Evolutionary conservation across 1,140 invertebrate genomes (phyloP).

Genomic region (Fopius arisanus): DNA sequence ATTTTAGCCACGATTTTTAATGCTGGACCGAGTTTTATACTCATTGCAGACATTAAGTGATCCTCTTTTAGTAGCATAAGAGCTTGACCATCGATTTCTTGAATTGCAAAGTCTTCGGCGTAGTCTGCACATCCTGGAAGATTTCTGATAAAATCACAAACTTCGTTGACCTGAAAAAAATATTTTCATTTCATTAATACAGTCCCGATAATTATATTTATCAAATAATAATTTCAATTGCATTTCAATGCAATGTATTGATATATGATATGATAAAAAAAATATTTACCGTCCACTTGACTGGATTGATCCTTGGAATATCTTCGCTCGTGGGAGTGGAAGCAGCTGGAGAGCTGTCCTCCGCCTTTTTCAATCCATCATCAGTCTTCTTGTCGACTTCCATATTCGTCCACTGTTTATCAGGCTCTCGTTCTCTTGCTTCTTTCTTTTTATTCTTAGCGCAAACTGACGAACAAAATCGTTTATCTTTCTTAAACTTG

Average conservation of each 20-base stretch:
- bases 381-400: conserved; percentile 55
- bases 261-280: neutral
- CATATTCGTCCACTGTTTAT: conserved; percentile 60
- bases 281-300: conserved; percentile 76
- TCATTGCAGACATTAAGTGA: conserved; percentile 93
- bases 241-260: no score
- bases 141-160: conserved; percentile 86
- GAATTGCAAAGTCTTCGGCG: conserved; percentile 92
- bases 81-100: conserved; percentile 96
- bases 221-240: no score
- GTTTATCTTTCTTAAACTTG: conserved; percentile 79
- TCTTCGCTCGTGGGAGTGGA: conserved; percentile 62
- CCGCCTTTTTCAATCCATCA: conserved; percentile 62
- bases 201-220: neutral
- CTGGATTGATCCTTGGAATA: conserved; percentile 71
- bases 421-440: conserved; percentile 45
- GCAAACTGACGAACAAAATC: conserved; percentile 82
- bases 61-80: conserved; percentile 93
- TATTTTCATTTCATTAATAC: conserved; percentile 4
- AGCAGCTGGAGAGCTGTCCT: conserved; percentile 60
- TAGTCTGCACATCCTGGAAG: conserved; percentile 89
- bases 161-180: conserved; percentile 71
- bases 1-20: conserved; percentile 92
- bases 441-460: conserved; percentile 70
- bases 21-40: conserved; percentile 93